Base-by-base conservation (phyloP, 2,888 invertebrate genomes). In the Eupithecia insigniata region DNA sequence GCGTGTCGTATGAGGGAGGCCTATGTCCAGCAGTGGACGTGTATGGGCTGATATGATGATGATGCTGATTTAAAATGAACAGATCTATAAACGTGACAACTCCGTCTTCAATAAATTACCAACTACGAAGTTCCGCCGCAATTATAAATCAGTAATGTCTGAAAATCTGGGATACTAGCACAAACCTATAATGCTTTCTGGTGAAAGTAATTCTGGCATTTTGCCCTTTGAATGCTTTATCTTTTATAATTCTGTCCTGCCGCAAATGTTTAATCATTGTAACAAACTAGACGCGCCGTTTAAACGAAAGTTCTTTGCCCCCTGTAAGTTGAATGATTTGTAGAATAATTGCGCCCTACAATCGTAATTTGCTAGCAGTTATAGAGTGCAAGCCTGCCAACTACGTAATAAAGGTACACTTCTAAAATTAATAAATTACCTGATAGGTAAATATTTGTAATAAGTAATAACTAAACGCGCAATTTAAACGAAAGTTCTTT, bases 91-190 rank as follows among this genome's bases (percentile, higher is more conserved):
- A n/a, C n/a, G n/a, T n/a, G n/a, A n/a, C n/a, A n/a, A n/a, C n/a
- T n/a, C 51, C 66, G 73, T 28, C 39, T 39, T 36, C 28, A 55
- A 58, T 69, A 71, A 71, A 71, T 71, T 65, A 66, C 46, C 58
- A 66, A 68, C 66, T 39, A 39, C 55, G 30, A 32, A 61, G 46
- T 66, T 69, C 30, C 66, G 36, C 39, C 65, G 16, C 32, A 39
- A 58, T 65, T 66, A 64, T 30, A 8, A 7, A 14, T 43, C 18
- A 43, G 43, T 39, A 39, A 39, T 16, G 39, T 67, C 46, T 55
- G 32, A 32, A n/a, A 43, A 46, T 62, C 71, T 71, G 62, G 39
- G 43, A 66, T 69, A 67, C 66, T 72, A 66, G 69, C 26, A 32
- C 69, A 51, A 55, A 55, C 55, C 61, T n/a, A 70, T 73, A 67